Evolutionary conservation across 2,113 vertebrate genomes (phyloP), one percentile per base, ranked within the genome.

Genomic region (Ondatra zibethicus): DNA sequence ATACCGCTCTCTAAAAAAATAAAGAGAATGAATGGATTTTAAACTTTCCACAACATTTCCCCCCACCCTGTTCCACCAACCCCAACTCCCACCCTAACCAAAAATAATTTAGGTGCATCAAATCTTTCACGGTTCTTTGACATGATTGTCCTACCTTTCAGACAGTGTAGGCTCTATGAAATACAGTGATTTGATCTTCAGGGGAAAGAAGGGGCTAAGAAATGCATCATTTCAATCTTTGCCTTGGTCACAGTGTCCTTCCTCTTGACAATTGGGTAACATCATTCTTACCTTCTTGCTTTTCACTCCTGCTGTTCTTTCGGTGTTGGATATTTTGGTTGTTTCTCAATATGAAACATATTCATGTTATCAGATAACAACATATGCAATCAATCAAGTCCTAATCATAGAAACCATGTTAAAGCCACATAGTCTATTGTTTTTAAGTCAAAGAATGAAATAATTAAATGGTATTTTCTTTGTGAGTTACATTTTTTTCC

Each of bases 1-100:
- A 96, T 98, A 97, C 97, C 96, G 94, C 97, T 98, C 96, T 98
- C 97, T 97, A 97, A 90, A 96, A 96, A 96, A 96, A 63, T 95
- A 96, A 97, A 95, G 95, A 94, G 73, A 96, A 97, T 91, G 73
- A 96, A 97, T 91, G 73, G 25, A 94, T 96, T 97, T 97, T 63
- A 95, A 87, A 61, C 81, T 96, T 23, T 94, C 42, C 50, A 81
- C 93, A 91, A 93, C 89, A 90, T 92, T 72, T 89, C 2, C 52
- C 76, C 92, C 96, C 96, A 93, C 97, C 95, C 92, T 95, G 77
- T 25, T 96, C 81, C 91, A 97, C 96, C 96, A 97, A 87, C 73
- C 94, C 92, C 93, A 91, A 31, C 29, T 85, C 94, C 97, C 95
- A 95, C 96, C 93, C 77, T 86, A 86, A 89, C 29, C 3, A 52